phyloP scores from a whole-genome alignment of 1,140 invertebrate genomes.

The Micrasema minimum region DNA sequence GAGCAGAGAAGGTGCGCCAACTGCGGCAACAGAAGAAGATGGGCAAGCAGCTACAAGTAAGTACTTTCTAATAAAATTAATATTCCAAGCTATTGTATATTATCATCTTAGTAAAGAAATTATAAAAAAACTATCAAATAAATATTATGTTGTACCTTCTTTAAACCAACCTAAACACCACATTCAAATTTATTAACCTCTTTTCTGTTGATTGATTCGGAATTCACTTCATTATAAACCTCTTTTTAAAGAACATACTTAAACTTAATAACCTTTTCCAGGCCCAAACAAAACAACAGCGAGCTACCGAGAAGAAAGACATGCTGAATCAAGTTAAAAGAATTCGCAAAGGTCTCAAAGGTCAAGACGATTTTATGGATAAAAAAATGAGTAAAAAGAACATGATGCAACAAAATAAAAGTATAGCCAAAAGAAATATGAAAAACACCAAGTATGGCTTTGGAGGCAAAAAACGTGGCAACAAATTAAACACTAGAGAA shows the following conservation, averaged over 20 bases:
- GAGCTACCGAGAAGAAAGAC: conserved; percentile 81
- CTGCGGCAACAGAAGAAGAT: conserved; percentile 92
- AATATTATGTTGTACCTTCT: too few species aligned
- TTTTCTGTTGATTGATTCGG: too few species aligned
- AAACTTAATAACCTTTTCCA: too few species aligned
- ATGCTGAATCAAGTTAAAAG: conserved; percentile 88
- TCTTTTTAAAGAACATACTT: too few species aligned
- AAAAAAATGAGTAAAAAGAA: conserved; percentile 61
- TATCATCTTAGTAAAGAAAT: too few species aligned
- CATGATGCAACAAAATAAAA: conserved; percentile 64
- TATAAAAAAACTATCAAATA: too few species aligned
- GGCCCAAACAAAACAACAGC: conserved; percentile 83
- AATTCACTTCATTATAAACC: too few species aligned
- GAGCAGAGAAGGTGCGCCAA: conserved; percentile 89
- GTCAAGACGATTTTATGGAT: conserved; percentile 77
- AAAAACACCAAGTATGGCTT: conserved; percentile 94
- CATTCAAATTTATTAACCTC: too few species aligned
- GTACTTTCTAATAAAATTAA: too few species aligned
- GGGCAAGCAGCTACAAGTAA: conserved; percentile 82
- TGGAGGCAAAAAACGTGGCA: conserved; percentile 93
- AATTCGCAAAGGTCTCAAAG: conserved; percentile 82
- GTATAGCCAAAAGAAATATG: conserved; percentile 70
- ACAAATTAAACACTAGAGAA: conserved; percentile 88
- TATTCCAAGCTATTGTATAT: too few species aligned
- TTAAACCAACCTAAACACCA: too few species aligned